Evolutionary conservation across 2,888 invertebrate genomes (phyloP).

Genomic region (Nemotelus nigrinus): DNA sequence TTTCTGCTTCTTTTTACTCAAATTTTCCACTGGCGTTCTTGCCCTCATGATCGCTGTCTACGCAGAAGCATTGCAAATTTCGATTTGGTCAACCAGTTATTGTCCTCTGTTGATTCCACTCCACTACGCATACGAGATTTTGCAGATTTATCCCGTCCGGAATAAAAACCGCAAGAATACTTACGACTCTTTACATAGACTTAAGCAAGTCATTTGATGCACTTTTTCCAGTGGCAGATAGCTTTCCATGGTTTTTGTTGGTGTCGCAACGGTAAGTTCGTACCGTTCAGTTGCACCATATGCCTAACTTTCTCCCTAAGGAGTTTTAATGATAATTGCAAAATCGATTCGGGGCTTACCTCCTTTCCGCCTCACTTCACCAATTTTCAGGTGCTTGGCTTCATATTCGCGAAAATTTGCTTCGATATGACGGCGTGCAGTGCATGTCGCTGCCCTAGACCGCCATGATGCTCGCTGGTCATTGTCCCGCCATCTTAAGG

Average conservation of each 20-base stretch:
- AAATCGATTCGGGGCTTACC: not conserved
- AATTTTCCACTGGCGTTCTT: conserved; percentile 19
- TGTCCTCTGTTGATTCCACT: not conserved
- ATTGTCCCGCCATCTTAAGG: conserved; percentile 14
- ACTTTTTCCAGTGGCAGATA: conserved; percentile 30
- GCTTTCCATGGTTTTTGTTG: not conserved
- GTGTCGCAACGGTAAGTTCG: not conserved
- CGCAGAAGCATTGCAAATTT: not conserved
- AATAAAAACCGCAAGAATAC: conserved; percentile 20
- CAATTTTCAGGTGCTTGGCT: conserved; percentile 24
- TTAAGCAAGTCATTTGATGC: conserved; percentile 12
- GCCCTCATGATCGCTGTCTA: not conserved
- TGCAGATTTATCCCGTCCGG: not conserved
- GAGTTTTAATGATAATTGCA: conserved; percentile 26
- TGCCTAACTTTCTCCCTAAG: conserved; percentile 39
- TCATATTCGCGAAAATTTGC: not conserved
- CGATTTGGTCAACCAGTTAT: conserved; percentile 10
- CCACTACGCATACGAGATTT: conserved; percentile 3
- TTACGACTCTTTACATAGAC: conserved; percentile 16
- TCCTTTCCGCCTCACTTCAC: not conserved
- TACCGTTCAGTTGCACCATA: not conserved
- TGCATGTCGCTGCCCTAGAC: conserved; percentile 2
- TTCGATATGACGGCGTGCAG: not conserved
- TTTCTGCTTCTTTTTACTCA: conserved; percentile 7
- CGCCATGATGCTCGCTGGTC: conserved; percentile 17